Conservation (phyloP, 2,888 invertebrate species). For the Philereme vetulata region DNA sequence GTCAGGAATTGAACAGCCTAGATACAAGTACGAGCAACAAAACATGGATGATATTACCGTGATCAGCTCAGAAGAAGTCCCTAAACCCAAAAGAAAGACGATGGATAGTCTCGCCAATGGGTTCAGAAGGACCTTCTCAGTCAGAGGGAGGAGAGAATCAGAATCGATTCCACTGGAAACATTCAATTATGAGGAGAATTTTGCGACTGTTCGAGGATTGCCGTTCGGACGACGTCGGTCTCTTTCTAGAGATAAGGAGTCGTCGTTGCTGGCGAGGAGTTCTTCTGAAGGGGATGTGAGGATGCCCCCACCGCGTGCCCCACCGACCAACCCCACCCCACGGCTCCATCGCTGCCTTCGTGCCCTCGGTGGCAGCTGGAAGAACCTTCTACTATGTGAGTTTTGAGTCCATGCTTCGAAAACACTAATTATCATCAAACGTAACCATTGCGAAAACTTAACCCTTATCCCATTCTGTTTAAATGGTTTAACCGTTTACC, state of each 20-base stretch:
- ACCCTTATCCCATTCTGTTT: slow-evolving; percentile 66
- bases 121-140: slow-evolving; percentile 75
- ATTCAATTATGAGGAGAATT: slow-evolving; percentile 68
- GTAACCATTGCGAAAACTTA: slow-evolving; percentile 45
- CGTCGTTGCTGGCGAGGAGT: slow-evolving; percentile 84
- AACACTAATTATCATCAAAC: slow-evolving; percentile 46
- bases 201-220: slow-evolving; percentile 74
- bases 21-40: slow-evolving; percentile 60
- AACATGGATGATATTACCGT: slow-evolving; percentile 76
- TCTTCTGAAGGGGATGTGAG: slow-evolving; percentile 89
- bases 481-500: slow-evolving; percentile 69
- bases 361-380: slow-evolving; percentile 91
- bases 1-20: slow-evolving; percentile 63
- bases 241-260: slow-evolving; percentile 78
- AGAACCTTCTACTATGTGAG: slow-evolving; percentile 91
- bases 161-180: slow-evolving; percentile 75
- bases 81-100: slow-evolving; percentile 67
- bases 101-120: slow-evolving; percentile 76
- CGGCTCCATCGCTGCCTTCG: slow-evolving; percentile 88
- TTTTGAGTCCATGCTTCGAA: slow-evolving; percentile 76
- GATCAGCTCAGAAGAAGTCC: slow-evolving; percentile 76
- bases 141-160: slow-evolving; percentile 66
- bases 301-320: slow-evolving; percentile 64
- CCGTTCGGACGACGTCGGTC: slow-evolving; percentile 77
- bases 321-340: slow-evolving; percentile 71